Evolutionary conservation across 2,888 invertebrate genomes (phyloP).

Genomic region (Synanthedon andrenaeformis): DNA sequence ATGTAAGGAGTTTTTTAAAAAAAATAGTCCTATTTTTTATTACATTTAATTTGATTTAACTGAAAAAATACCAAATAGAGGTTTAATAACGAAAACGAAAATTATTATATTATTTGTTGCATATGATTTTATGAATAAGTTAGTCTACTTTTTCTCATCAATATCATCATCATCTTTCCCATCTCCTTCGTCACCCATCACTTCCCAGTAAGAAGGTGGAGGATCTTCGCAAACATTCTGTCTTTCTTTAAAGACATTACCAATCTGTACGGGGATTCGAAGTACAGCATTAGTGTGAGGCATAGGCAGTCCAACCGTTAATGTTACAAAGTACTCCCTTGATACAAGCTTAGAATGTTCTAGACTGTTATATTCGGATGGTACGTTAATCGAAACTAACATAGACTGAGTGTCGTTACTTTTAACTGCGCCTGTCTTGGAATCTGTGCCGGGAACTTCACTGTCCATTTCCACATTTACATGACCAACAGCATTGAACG

Average conservation of each 20-base stretch:
- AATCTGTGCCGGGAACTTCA: neutral
- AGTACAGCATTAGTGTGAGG: conserved; percentile 1
- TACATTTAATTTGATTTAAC: too few species aligned
- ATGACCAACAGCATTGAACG: neutral
- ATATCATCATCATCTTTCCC: neutral
- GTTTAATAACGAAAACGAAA: too few species aligned
- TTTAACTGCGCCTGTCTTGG: neutral
- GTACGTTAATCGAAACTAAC: neutral
- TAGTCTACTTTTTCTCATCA: neutral
- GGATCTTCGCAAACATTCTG: neutral
- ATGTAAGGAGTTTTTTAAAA: too few species aligned
- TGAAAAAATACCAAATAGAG: too few species aligned
- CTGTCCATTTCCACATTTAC: neutral
- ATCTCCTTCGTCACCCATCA: conserved; percentile 5
- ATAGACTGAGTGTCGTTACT: neutral
- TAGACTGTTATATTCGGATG: neutral
- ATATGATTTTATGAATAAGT: too few species aligned
- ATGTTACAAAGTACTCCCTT: neutral
- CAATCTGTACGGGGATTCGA: conserved; percentile 2
- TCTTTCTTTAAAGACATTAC: conserved; percentile 1
- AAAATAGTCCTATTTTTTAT: too few species aligned
- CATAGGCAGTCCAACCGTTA: neutral
- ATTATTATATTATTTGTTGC: too few species aligned
- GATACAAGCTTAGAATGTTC: neutral
- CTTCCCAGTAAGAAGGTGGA: conserved; percentile 7